phyloP scores from a whole-genome alignment of 2,797 vertebrate genomes.

The Aldrovandia affinis region DNA sequence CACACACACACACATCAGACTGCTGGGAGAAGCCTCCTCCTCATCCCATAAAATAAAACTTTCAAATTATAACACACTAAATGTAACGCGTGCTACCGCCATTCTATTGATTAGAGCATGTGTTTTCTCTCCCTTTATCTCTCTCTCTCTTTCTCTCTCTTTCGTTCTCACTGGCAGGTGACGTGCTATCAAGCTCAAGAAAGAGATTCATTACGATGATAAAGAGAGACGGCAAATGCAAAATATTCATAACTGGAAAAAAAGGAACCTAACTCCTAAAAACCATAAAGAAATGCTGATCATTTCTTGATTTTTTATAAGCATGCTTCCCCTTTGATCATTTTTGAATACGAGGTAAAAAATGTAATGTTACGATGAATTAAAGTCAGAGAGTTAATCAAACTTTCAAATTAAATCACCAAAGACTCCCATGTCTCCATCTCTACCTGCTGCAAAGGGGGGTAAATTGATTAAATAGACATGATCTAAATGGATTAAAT shows the following conservation, averaged over 20 bases:
- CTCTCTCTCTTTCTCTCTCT: slow-evolving; percentile 48
- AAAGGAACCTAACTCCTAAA: slow-evolving; percentile 5
- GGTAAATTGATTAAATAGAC: slow-evolving; percentile 29
- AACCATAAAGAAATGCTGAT: slow-evolving; percentile 30
- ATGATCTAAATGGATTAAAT: slow-evolving; percentile 34
- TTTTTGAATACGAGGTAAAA: slow-evolving; percentile 39
- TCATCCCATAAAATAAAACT: slow-evolving; percentile 69
- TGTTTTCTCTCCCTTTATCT: too few relatives aligned
- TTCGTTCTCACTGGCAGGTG: slow-evolving; percentile 46
- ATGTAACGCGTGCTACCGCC: slow-evolving; percentile 53
- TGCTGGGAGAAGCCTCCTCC: slow-evolving; percentile 68
- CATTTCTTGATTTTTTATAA: slow-evolving; percentile 31
- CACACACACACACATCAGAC: slow-evolving; percentile 72
- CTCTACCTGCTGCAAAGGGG: slow-evolving; percentile 26
- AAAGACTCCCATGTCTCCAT: slow-evolving; percentile 25
- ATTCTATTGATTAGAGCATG: slow-evolving; percentile 63
- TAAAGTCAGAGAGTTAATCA: slow-evolving; percentile 27
- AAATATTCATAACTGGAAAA: slow-evolving; percentile 34
- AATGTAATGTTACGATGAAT: slow-evolving; percentile 30
- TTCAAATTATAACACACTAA: slow-evolving; percentile 68
- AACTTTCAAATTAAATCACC: slow-evolving; percentile 34
- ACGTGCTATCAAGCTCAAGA: slow-evolving; percentile 47
- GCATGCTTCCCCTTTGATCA: slow-evolving; percentile 31
- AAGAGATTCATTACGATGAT: slow-evolving; percentile 57
- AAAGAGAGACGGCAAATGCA: slow-evolving; percentile 13